Evolutionary conservation across 53 echinoderm and acorn worm species (phyloP).

Genomic region (Actinopyga echinites): DNA sequence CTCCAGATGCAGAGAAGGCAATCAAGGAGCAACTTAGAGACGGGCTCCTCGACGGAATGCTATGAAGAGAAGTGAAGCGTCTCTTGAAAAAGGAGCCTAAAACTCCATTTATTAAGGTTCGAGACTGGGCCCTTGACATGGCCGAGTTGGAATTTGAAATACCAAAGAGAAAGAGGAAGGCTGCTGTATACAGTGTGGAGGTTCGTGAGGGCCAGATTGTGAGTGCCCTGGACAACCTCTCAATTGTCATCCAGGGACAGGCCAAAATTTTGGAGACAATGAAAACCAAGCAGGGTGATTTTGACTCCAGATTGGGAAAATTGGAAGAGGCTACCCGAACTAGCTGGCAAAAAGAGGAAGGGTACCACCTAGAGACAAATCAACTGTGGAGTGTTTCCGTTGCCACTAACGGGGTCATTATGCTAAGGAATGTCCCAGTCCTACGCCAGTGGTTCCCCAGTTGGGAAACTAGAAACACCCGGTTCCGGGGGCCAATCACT

Average conservation of each 20-base stretch:
- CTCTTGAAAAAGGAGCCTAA: conserved; percentile 38
- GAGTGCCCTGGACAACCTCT: neutral
- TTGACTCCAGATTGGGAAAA: neutral
- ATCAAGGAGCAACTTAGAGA: conserved; percentile 38
- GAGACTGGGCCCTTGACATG: conserved; percentile 56
- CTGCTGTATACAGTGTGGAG: neutral
- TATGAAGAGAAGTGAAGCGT: conserved; percentile 27
- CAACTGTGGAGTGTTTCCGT: conserved; percentile 14
- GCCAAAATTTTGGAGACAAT: neutral
- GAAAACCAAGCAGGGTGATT: neutral
- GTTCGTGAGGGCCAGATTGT: neutral
- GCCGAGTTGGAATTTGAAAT: conserved; percentile 9
- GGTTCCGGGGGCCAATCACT: conserved; percentile 27
- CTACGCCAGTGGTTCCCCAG: neutral
- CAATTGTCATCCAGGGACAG: neutral
- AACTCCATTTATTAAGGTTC: conserved; percentile 20
- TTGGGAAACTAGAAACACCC: conserved; percentile 32
- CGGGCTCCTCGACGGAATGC: conserved; percentile 11
- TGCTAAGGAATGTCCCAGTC: conserved; percentile 40
- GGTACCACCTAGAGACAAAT: conserved; percentile 5
- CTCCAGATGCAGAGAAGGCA: conserved; percentile 5
- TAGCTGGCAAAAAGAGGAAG: neutral
- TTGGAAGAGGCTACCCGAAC: neutral
- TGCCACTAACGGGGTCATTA: conserved; percentile 43
- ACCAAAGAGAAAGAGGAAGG: neutral